Evolutionary conservation across 2,113 vertebrate species (phyloP), one percentile per base, ranked within the genome.

Genomic region (Pangasianodon gigas): DNA sequence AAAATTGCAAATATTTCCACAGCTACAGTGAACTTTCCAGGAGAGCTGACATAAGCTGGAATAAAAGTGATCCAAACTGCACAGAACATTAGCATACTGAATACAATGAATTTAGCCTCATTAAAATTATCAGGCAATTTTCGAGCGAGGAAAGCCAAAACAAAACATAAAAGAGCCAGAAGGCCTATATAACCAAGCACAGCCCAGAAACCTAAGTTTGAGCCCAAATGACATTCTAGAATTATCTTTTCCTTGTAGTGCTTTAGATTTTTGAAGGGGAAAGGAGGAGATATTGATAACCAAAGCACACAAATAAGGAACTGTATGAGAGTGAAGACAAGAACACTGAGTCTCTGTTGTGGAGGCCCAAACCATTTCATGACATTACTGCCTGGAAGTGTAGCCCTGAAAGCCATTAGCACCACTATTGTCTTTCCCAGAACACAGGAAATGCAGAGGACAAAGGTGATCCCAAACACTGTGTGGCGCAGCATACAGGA

Each of bases 401-500:
- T 94, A 7, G 95, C 95, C 26, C 92, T 95, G 81, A 96, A 96
- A n/a, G 96, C 95, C 89, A 96, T 93, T 56, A 96, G 91, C 24
- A 96, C 96, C 71, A 95, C 94, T 26, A 96, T 88, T 0, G 96
- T 96, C 93, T 96, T 96, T 21, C 95, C 95, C 29, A 96, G 91
- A 87, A 96, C 93, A 87, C 95, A 87, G 16, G 86, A 87, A 56
- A 87, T 87, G 24, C 86, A 87, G 6, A 87, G 74, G 14, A 87
- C 86, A 6, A 87, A 87, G 14, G 56, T 87, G 44, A 87, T 87
- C 32, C 90, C 90, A 88, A 91, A 91, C 37, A 51, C 87, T 86
- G 87, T 91, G 62, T 89, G 88, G 19, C 88, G 88, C 80, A 89
- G 54, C 74, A 80, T 62, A 80, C 86, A 87, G 41, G 86, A 87